phyloP scores from a whole-genome alignment of 2,113 vertebrate genomes.

The Rhinolophus sinicus region DNA sequence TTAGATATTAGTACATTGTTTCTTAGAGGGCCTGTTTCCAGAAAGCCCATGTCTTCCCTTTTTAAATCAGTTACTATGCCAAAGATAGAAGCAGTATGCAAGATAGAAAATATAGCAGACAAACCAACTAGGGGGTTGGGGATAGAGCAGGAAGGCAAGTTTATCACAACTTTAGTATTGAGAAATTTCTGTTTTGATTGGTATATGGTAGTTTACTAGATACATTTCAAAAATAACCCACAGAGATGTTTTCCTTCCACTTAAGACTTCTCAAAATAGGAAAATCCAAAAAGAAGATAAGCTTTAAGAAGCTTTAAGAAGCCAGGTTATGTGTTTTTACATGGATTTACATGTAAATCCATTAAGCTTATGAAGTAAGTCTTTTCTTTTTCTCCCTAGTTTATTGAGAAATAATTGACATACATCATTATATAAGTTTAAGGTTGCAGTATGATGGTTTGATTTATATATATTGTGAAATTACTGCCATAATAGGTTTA shows the following conservation, averaged over 20 bases:
- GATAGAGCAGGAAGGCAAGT: not conserved
- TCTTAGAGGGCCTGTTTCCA: not conserved
- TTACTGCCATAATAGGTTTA: not conserved
- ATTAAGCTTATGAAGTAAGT: conserved; percentile 8
- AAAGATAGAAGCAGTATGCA: conserved; percentile 1
- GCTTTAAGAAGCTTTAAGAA: conserved; percentile 43
- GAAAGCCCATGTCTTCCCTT: not conserved
- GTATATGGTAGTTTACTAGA: conserved; percentile 21
- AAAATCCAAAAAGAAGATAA: not conserved
- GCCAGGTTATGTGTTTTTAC: not conserved
- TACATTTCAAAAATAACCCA: conserved; percentile 51
- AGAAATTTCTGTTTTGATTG: conserved; percentile 41
- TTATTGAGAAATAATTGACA: not conserved
- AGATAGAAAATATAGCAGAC: not conserved
- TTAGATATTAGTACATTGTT: conserved; percentile 40
- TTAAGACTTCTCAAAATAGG: conserved; percentile 27
- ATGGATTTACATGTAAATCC: not conserved
- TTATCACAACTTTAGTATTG: not conserved
- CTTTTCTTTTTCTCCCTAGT: not conserved
- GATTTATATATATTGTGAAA: not conserved
- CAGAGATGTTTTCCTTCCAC: conserved; percentile 23
- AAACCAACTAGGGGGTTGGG: not conserved
- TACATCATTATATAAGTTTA: not conserved
- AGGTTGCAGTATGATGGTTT: not conserved
- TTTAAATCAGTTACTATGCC: not conserved